Percentiles rank a stretch among this genome's conserved stretches.
phyloP scores from a whole-genome alignment of 2,797 vertebrate genomes.

The Sebastes kiyomatsui region DNA sequence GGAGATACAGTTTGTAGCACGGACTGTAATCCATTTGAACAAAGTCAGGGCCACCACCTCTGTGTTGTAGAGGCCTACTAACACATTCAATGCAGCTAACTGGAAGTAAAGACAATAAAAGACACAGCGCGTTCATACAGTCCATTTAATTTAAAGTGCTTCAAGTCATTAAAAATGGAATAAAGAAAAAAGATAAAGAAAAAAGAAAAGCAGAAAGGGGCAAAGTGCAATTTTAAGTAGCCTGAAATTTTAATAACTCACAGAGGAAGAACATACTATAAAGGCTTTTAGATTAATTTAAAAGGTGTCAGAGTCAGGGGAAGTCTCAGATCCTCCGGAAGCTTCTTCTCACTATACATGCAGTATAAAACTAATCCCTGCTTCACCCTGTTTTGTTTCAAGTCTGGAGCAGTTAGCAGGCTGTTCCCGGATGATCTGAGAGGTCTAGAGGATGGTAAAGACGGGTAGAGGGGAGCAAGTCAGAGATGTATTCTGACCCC shows the following conservation, averaged over 20 bases:
- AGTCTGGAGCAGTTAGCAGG: not conserved
- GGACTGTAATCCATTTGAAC: not conserved
- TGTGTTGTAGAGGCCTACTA: not conserved
- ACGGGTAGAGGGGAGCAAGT: not conserved
- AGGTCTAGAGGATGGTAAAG: not conserved
- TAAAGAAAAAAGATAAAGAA: not conserved
- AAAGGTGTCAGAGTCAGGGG: not conserved
- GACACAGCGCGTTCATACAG: not conserved
- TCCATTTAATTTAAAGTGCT: not conserved
- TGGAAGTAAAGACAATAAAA: not conserved
- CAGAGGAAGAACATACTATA: not conserved
- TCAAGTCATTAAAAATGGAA: not conserved
- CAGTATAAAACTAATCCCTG: not conserved
- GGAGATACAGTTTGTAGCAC: not conserved
- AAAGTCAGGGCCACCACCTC: not conserved
- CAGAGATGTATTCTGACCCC: not conserved
- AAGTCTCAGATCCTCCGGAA: not conserved
- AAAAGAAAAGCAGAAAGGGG: not conserved
- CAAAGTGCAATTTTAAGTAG: not conserved
- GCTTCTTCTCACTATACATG: not conserved
- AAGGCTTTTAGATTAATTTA: not conserved
- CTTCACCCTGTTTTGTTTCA: constrained; percentile 5
- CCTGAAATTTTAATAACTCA: not conserved
- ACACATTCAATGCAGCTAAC: not conserved
- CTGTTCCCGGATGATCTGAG: not conserved